Evolutionary conservation across 2,113 vertebrate genomes (phyloP), one percentile per base, ranked within the genome.

Genomic region (Piprites chloris): DNA sequence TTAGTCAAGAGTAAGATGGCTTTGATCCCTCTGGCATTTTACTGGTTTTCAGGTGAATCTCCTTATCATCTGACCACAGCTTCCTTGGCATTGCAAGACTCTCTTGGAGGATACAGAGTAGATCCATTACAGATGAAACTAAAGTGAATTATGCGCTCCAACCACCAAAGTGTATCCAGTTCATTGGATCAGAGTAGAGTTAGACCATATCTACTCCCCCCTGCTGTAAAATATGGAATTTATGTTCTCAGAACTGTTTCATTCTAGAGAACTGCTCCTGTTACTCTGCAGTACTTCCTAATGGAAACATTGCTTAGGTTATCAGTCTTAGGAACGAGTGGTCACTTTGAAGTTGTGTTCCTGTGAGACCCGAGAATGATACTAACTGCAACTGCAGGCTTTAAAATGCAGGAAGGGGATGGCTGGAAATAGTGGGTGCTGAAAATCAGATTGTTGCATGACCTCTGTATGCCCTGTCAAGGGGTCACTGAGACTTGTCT

Each of bases 401-500:
- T 88, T 90, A 71, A 86, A 77, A 95, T 92, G 84, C 59, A 86
- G 61, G 83, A 88, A 28, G 33, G 20, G 35, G 50, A 84, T 74
- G 68, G 11, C 35, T 93, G 56, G 59, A 80, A 93, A 69, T 28
- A 86, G 67, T 67, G 95, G 68, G 52, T 73, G 33, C 86, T 89
- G 95, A 95, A 93, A 95, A 92, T 86, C 86, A 74, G 76, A 86
- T 92, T 96, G 90, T 89, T 93, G 68, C 52, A 13, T 90, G 96
- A 96, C 94, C 96, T 93, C 92, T n/a, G 8, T 95, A 95, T 97
- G 94, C 94, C 95, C 95, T 95, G 88, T 86, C 94, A 93, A 1
- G 12, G 39, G 95, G 95, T 96, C 96, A 92, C 35, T n/a, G 83
- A 78, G 90, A 52, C 79, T 77, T 95, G 95, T 92, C 96, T 93